phyloP scores from a whole-genome alignment of 2,797 vertebrate species.

The Rhinichthys osculus region DNA sequence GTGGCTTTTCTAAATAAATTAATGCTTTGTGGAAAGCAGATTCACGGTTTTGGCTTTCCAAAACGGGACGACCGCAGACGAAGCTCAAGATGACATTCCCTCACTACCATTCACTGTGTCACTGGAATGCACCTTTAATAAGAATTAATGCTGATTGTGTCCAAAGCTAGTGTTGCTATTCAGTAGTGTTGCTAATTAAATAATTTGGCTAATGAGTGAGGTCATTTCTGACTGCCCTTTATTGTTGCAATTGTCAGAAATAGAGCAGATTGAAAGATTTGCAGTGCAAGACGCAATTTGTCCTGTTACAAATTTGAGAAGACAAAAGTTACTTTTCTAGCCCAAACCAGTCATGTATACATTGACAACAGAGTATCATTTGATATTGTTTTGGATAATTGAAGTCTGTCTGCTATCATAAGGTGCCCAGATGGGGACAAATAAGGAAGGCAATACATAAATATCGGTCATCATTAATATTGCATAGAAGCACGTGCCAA shows the following conservation, averaged over 20 bases:
- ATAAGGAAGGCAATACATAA: background rate
- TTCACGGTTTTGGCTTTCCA: constrained; percentile 27
- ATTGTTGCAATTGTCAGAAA: constrained; percentile 6
- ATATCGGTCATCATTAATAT: constrained; percentile 3
- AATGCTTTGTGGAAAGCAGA: constrained; percentile 51
- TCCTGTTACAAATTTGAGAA: background rate
- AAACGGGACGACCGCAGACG: constrained; percentile 32
- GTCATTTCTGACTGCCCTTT: background rate
- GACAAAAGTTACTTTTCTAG: background rate
- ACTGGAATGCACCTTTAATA: constrained; percentile 32
- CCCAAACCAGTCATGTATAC: background rate
- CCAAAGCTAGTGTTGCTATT: constrained; percentile 30
- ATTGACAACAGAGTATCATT: constrained; percentile 11
- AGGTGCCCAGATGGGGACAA: background rate
- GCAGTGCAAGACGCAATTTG: constrained; percentile 1
- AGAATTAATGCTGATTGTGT: constrained; percentile 36
- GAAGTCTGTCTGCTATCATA: background rate
- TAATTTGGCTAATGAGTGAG: constrained; percentile 16
- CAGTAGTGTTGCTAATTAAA: constrained; percentile 33
- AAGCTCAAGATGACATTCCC: constrained; percentile 42
- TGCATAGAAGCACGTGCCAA: background rate
- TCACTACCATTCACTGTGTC: constrained; percentile 33
- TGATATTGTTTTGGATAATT: background rate
- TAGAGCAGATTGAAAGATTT: constrained; percentile 3
- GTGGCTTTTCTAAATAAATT: constrained; percentile 35